Evolutionary conservation across 2,113 vertebrate species (phyloP).

Genomic region (Aspiorhynchus laticeps): DNA sequence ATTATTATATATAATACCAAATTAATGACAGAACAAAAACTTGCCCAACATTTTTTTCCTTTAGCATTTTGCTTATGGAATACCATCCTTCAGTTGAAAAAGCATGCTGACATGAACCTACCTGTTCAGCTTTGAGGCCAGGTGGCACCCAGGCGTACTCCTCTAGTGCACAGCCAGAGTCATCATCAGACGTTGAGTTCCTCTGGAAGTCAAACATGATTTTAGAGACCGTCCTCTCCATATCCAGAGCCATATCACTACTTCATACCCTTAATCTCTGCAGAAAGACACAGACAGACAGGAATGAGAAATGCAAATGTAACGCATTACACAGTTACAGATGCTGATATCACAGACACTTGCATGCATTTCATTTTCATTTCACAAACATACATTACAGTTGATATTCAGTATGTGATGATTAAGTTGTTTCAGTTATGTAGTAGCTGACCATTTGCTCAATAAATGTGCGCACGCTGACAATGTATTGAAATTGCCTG

Average conservation of each 20-base stretch:
- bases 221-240: constrained; percentile 98
- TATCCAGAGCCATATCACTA: constrained; percentile 96
- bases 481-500: not conserved
- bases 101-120: not conserved
- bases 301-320: constrained; percentile 15
- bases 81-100: not conserved
- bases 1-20: not conserved
- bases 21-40: not conserved
- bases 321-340: not conserved
- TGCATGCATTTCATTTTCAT: not conserved
- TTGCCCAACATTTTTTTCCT: not conserved
- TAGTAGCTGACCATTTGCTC: not conserved
- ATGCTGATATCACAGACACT: not conserved
- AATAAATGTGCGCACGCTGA: not conserved
- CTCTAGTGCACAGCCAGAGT: constrained; percentile 95
- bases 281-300: constrained; percentile 42
- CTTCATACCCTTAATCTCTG: constrained; percentile 90
- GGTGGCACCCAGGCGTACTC: constrained; percentile 97
- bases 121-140: constrained; percentile 95
- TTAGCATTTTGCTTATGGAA: not conserved
- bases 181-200: constrained; percentile 96
- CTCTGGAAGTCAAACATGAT: constrained; percentile 99
- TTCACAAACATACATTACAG: not conserved
- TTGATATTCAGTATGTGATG: not conserved
- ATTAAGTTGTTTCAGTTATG: not conserved